These are phyloP conservation scores for Delichon dasypus DNA, from an alignment of 2,797 vertebrate genomes.

Conservation along the genomic window DNA sequence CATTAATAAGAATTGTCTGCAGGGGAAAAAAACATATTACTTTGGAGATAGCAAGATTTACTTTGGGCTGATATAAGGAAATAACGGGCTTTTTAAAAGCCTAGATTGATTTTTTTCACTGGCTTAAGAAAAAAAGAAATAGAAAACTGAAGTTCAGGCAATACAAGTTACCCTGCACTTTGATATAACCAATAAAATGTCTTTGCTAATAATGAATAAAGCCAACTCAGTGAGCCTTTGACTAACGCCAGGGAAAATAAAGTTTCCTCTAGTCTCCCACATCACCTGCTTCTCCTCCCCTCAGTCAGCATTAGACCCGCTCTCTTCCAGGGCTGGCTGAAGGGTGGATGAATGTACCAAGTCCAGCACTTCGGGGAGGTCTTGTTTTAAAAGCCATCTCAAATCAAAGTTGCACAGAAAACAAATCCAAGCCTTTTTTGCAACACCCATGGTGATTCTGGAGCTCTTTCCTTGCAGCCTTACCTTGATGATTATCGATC, in stretches of 20 bases:
- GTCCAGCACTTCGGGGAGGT: not conserved
- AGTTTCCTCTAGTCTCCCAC: not conserved
- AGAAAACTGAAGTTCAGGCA: not conserved
- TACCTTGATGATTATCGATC: accelerated
- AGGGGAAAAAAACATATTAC: not conserved
- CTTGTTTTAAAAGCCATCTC: not conserved
- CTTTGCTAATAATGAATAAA: not conserved
- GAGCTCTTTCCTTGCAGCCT: not conserved
- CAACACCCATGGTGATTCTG: not conserved
- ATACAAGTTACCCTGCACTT: not conserved
- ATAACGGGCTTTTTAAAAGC: not conserved
- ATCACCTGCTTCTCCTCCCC: not conserved
- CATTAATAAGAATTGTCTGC: not conserved
- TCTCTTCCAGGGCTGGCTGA: not conserved
- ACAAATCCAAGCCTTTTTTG: not conserved
- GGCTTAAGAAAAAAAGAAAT: not conserved
- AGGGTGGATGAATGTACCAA: not conserved
- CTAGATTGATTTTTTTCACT: not conserved
- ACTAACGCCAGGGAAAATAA: not conserved
- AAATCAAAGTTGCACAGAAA: not conserved
- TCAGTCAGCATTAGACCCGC: not conserved
- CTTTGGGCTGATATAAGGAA: not conserved
- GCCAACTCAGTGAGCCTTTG: not conserved
- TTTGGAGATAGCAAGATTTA: not conserved
- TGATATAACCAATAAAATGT: not conserved